Conservation (phyloP, 2,888 invertebrate species). For the Nomada flava region DNA sequence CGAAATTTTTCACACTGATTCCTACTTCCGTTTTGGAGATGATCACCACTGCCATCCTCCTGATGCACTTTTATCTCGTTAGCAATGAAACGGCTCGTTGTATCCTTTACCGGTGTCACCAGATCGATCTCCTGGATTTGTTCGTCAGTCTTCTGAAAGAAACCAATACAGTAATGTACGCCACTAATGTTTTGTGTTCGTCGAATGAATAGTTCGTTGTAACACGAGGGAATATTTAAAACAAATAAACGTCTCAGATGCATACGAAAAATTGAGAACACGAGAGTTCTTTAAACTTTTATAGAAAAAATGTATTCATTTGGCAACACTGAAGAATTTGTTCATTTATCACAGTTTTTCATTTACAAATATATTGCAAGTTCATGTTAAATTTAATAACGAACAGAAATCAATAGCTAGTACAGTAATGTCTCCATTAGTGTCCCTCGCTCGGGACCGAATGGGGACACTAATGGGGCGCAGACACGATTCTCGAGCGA, state of each 20-base stretch:
- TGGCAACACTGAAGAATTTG: not conserved
- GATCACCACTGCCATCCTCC: constrained; percentile 59
- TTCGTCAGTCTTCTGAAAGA: constrained; percentile 18
- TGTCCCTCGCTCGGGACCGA: too few species aligned
- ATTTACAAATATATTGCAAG: not conserved
- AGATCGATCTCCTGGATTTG: constrained; percentile 59
- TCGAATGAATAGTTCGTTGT: constrained; percentile 30
- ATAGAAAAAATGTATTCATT: not conserved
- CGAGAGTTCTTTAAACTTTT: too few species aligned
- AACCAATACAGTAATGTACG: constrained; percentile 14
- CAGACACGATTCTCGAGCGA: too few species aligned
- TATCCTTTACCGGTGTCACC: constrained; percentile 68
- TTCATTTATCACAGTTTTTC: too few species aligned
- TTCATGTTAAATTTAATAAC: not conserved
- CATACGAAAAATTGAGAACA: too few species aligned
- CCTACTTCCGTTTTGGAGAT: constrained; percentile 30
- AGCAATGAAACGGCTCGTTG: constrained; percentile 59
- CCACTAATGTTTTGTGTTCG: constrained; percentile 9
- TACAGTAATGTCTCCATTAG: too few species aligned
- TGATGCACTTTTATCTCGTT: constrained; percentile 49
- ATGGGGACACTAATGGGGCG: too few species aligned
- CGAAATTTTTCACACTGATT: not conserved
- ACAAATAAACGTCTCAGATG: too few species aligned
- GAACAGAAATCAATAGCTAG: not conserved
- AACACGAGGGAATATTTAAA: too few species aligned